Conservation (phyloP, 2,888 invertebrate genomes). For the Pandemis cinnamomeana region DNA sequence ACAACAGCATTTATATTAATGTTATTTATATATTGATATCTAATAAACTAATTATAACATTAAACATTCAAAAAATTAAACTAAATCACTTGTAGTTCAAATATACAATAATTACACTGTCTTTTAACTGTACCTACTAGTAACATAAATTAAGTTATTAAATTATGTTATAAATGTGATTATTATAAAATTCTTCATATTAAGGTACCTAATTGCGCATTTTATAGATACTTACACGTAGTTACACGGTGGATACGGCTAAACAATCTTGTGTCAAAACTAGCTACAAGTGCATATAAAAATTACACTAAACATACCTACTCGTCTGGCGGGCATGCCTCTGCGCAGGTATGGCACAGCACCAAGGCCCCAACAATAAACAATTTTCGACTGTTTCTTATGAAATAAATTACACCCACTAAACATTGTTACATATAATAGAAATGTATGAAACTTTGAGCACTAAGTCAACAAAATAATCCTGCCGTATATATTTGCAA, state of each 20-base stretch:
- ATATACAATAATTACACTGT: conserved; percentile 40
- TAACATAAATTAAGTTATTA: conserved; percentile 49
- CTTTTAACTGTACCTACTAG: conserved; percentile 37
- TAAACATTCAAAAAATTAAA: conserved; percentile 49
- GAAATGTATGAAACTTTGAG: conserved; percentile 25
- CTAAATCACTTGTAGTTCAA: conserved; percentile 36
- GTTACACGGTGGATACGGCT: conserved; percentile 58
- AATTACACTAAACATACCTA: conserved; percentile 49
- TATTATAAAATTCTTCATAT: conserved; percentile 43
- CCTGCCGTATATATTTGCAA: conserved; percentile 25
- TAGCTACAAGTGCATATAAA: conserved; percentile 69
- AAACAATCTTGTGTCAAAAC: conserved; percentile 66
- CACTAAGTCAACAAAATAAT: conserved; percentile 27
- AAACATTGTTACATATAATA: neutral
- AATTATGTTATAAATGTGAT: conserved; percentile 45
- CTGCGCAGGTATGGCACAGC: conserved; percentile 44
- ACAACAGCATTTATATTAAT: conserved; percentile 82
- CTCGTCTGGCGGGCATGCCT: conserved; percentile 34
- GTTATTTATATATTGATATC: conserved; percentile 66
- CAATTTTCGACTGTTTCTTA: conserved; percentile 21
- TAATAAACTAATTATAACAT: conserved; percentile 63
- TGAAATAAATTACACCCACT: conserved; percentile 6
- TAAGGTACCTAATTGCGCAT: conserved; percentile 64
- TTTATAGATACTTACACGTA: conserved; percentile 62
- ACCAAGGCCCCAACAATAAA: conserved; percentile 54